Conservation (phyloP, 2,797 vertebrate species). For the Mastacembelus armatus region DNA sequence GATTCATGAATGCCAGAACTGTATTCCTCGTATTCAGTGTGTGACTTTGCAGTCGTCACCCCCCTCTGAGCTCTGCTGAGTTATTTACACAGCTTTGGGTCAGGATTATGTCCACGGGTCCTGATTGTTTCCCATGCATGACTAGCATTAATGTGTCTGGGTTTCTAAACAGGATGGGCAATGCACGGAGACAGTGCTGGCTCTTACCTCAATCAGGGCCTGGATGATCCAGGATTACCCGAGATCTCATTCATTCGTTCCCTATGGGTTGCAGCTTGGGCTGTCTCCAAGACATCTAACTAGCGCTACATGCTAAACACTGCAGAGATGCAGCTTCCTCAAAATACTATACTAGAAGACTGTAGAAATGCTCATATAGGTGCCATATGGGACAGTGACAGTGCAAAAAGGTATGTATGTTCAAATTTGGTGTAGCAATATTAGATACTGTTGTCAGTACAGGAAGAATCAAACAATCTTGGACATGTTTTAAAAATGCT, state of each 20-base stretch:
- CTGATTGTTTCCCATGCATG: slow-evolving; percentile 75
- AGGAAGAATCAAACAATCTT: not conserved
- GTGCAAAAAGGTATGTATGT: not conserved
- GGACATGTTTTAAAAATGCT: slow-evolving; percentile 18
- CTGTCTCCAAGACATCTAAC: slow-evolving; percentile 53
- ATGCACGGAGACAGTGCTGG: slow-evolving; percentile 59
- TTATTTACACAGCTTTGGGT: slow-evolving; percentile 73
- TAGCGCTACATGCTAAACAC: slow-evolving; percentile 60
- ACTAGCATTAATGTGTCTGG: slow-evolving; percentile 72
- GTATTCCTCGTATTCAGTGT: slow-evolving; percentile 43
- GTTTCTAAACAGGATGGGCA: slow-evolving; percentile 63
- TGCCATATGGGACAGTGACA: not conserved
- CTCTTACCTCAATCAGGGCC: slow-evolving; percentile 71
- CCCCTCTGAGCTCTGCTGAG: slow-evolving; percentile 46
- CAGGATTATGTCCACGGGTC: slow-evolving; percentile 64
- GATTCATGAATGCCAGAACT: slow-evolving; percentile 51
- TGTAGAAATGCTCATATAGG: slow-evolving; percentile 5
- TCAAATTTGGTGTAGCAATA: not conserved
- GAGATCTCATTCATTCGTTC: slow-evolving; percentile 65
- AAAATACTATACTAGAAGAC: slow-evolving; percentile 20
- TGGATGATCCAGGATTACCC: slow-evolving; percentile 76
- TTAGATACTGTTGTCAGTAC: not conserved
- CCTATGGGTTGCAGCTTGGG: slow-evolving; percentile 46
- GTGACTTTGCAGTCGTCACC: slow-evolving; percentile 47
- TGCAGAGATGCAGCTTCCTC: slow-evolving; percentile 49